Evolutionary conservation across 2,888 invertebrate species (phyloP).

Genomic region (Apotomis turbidana): DNA sequence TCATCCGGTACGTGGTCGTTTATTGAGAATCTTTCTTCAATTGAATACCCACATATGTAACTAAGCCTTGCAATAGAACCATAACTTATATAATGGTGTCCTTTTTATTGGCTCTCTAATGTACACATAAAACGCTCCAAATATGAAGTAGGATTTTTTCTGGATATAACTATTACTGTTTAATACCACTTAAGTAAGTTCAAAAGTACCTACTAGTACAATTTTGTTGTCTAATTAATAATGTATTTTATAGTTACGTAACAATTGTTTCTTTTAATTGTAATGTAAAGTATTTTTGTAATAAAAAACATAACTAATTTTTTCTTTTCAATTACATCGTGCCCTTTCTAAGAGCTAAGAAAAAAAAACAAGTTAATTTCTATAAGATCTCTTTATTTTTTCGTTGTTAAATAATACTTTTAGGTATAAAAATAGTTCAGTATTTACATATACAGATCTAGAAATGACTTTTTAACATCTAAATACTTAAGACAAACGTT

Average conservation of each 20-base stretch:
- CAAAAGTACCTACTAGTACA: conserved; percentile 49
- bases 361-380: background rate
- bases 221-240: conserved; percentile 48
- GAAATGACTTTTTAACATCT: conserved; percentile 31
- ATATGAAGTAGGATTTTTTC: conserved; percentile 36
- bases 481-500: conserved; percentile 5
- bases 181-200: conserved; percentile 33
- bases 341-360: too few relatives aligned
- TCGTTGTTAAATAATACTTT: conserved; percentile 68
- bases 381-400: conserved; percentile 50
- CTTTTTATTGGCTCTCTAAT: conserved; percentile 16
- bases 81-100: background rate
- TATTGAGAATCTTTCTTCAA: too few relatives aligned
- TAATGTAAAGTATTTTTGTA: conserved; percentile 51
- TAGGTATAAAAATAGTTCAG: conserved; percentile 56
- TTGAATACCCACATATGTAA: too few relatives aligned
- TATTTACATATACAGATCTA: conserved; percentile 56
- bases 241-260: conserved; percentile 37
- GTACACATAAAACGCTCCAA: background rate
- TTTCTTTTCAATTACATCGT: conserved; percentile 7
- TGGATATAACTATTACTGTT: conserved; percentile 10
- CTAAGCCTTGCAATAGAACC: too few relatives aligned
- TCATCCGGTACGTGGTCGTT: too few relatives aligned
- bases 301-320: conserved; percentile 49
- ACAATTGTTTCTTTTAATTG: conserved; percentile 45